Evolutionary conservation across 1,140 invertebrate species (phyloP), one percentile per base, ranked within the genome.

Genomic region (Kradibia gibbosae): DNA sequence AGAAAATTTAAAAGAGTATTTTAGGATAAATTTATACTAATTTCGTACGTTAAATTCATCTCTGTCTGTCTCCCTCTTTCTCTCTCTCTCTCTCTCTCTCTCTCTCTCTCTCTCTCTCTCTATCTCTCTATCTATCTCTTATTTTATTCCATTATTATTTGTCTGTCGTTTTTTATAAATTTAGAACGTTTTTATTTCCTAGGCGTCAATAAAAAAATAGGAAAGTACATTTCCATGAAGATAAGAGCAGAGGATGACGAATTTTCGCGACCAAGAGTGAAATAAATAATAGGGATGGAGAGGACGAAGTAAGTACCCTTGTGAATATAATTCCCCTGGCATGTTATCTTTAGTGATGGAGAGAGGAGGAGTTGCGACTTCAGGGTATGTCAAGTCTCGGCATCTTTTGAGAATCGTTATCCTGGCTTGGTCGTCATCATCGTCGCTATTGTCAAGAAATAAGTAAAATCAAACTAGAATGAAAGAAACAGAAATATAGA

Each of bases 271-370:
- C 57, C 28, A 34, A 55, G 71, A 34, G 39, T 11, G 45, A 57
- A 15, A n/a, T n/a, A n/a, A 70, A 42, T 28, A 36, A 22, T 8
- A 72, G 28, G 11, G 3, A 25, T n/a, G 25, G 31, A 34, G 22
- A 42, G 31, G 53, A 57, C 39, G 5, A 50, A 22, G 65, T 45
- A 45, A 45, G 31, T 34, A 48, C 55, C 55, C 81, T 73, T 78
- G 81, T 57, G 73, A 82, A 82, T 28, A 62, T 67, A 70, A 82
- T 82, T 70, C 75, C 50, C 75, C 62, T 78, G 67, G 17, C 42
- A 45, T 55, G 48, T 50, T 81, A 67, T 73, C 25, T 80, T 62
- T 25, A 5, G 28, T 31, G 15, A 31, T 31, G 10, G 10, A 62
- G n/a, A 31, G 15, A 11, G 10, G 8, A 62, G n/a, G 28, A 31